These are phyloP conservation scores for Dyspetes luteomarginatus DNA, from an alignment of 2,888 invertebrate genomes.

Conservation along the genomic window DNA sequence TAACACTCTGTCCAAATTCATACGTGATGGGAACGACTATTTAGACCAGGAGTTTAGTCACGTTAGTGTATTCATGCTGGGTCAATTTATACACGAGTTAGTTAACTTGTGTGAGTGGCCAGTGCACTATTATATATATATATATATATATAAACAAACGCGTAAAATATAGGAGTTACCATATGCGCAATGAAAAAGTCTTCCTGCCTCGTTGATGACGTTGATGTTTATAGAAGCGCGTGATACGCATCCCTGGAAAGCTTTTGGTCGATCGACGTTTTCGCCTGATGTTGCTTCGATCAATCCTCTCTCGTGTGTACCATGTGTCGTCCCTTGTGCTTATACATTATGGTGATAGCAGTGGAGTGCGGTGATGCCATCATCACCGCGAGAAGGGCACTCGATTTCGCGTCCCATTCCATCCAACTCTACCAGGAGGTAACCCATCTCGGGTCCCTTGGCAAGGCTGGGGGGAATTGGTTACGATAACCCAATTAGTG, in stretches of 20 bases:
- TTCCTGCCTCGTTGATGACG: conserved; percentile 35
- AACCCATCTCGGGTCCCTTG: not conserved
- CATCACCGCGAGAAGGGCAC: not conserved
- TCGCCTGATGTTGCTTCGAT: conserved; percentile 17
- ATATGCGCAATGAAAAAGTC: conserved; percentile 11
- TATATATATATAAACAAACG: too few relatives aligned
- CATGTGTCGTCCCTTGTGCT: not conserved
- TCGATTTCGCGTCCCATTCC: conserved; percentile 32
- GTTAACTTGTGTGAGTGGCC: too few relatives aligned
- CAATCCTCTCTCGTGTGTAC: not conserved
- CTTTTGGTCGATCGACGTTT: conserved; percentile 27
- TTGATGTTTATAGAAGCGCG: conserved; percentile 20
- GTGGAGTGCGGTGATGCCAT: not conserved
- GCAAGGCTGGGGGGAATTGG: conserved; percentile 54
- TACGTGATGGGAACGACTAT: too few relatives aligned
- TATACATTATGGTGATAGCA: not conserved
- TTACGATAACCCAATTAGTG: conserved; percentile 66
- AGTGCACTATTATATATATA: too few relatives aligned
- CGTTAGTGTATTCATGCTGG: too few relatives aligned
- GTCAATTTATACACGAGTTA: too few relatives aligned
- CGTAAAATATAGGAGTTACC: too few relatives aligned
- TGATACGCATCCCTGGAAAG: not conserved
- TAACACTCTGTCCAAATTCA: too few relatives aligned
- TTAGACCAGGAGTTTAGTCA: too few relatives aligned
- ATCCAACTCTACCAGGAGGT: not conserved